Percentiles rank a stretch among this genome's conserved stretches.
phyloP scores from a whole-genome alignment of 2,113 vertebrate species.

The Tamias sibiricus region DNA sequence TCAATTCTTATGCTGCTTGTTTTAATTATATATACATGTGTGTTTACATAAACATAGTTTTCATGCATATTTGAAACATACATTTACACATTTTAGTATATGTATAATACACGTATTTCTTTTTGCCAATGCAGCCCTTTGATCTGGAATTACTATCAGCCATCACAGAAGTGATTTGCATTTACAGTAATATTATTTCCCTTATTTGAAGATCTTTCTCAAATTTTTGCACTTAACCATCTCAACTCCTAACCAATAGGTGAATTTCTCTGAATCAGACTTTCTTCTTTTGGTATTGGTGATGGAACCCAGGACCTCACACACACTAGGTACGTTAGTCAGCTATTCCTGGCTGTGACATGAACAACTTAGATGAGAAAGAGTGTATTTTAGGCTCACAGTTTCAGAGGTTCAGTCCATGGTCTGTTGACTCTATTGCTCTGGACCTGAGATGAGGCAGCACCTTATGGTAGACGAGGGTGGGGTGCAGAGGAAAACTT shows the following conservation, averaged over 20 bases:
- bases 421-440: not conserved
- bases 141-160: not conserved
- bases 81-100: too few species aligned
- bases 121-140: not conserved
- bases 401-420: not conserved
- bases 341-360: not conserved
- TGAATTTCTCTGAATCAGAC: not conserved
- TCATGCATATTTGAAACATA: too few species aligned
- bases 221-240: not conserved
- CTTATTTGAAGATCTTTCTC: conserved; percentile 4
- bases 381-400: not conserved
- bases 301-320: too few species aligned
- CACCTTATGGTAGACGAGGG: not conserved
- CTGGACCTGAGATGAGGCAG: not conserved
- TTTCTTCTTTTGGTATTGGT: too few species aligned
- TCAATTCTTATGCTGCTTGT: too few species aligned
- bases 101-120: not conserved
- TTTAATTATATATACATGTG: too few species aligned
- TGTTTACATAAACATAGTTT: too few species aligned
- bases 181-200: not conserved
- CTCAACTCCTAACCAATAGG: not conserved
- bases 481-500: not conserved
- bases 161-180: not conserved
- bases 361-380: not conserved
- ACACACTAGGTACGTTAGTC: not conserved